Percentiles rank a stretch among this genome's conserved stretches.
phyloP scores from a whole-genome alignment of 2,113 vertebrate genomes.

The Myotis lucifugus region DNA sequence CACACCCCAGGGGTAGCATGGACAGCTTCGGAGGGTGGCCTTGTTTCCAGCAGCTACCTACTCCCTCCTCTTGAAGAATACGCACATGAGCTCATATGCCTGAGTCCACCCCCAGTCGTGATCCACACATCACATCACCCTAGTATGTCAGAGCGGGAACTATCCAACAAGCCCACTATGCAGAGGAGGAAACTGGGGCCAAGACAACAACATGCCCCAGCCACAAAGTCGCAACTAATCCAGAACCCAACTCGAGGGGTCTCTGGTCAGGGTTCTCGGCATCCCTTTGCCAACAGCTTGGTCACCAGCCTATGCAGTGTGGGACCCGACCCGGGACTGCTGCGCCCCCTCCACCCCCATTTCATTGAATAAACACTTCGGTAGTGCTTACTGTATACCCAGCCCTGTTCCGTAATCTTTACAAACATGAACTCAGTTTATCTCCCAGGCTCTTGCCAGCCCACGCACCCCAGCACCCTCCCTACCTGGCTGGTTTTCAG shows the following conservation, averaged over 20 bases:
- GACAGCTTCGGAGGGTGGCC: background rate
- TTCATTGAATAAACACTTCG: background rate
- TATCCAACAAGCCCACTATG: background rate
- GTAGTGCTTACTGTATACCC: background rate
- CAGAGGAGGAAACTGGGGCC: background rate
- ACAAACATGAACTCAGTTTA: background rate
- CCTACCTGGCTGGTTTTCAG: slow-evolving; percentile 87
- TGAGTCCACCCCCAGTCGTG: background rate
- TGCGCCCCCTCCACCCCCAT: background rate
- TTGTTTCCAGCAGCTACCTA: background rate
- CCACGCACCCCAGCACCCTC: accelerated
- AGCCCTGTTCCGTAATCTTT: background rate
- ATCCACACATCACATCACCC: background rate
- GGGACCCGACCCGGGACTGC: background rate
- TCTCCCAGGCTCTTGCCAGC: background rate
- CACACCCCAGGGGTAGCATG: background rate
- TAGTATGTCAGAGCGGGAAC: background rate
- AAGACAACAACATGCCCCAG: background rate
- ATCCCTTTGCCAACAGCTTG: background rate
- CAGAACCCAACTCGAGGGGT: background rate
- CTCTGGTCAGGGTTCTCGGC: background rate
- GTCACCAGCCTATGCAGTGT: background rate
- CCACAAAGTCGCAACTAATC: background rate
- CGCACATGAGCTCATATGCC: background rate
- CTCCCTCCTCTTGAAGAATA: background rate